Evolutionary conservation across 2,113 vertebrate species (phyloP).

Genomic region (Siniperca knerii): DNA sequence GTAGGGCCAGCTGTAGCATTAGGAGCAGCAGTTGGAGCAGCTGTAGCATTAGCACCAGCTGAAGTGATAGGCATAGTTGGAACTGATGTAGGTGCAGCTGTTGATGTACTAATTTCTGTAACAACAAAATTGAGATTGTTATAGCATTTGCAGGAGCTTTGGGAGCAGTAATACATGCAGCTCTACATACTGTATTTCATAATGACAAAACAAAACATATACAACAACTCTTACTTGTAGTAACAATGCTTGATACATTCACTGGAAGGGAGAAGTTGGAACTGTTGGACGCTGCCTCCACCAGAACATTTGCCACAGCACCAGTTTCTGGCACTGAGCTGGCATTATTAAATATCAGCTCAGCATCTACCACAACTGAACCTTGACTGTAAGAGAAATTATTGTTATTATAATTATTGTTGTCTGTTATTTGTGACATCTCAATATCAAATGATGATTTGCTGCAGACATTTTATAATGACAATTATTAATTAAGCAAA

Average conservation of each 20-base stretch:
- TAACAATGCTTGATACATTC: neutral
- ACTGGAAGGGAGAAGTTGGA: slow-evolving; percentile 7
- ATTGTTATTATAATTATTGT: neutral
- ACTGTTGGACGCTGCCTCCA: neutral
- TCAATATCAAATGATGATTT: too few relatives aligned
- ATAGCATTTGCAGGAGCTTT: neutral
- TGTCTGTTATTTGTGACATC: too few relatives aligned
- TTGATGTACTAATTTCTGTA: neutral
- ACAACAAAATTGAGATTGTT: neutral
- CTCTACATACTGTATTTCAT: too few relatives aligned
- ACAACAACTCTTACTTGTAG: slow-evolving; percentile 10
- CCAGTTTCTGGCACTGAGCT: neutral
- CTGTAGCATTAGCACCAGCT: neutral
- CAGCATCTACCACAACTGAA: slow-evolving; percentile 25
- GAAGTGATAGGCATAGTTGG: neutral
- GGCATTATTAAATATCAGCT: slow-evolving; percentile 15
- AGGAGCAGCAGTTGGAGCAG: neutral
- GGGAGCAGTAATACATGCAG: neutral
- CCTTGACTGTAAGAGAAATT: slow-evolving; percentile 16
- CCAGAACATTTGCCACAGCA: neutral
- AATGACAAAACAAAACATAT: neutral
- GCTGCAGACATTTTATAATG: too few relatives aligned
- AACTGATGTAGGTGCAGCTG: neutral
- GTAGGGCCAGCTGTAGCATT: neutral
- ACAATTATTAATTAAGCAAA: too few relatives aligned